Base-by-base conservation (phyloP, 2,888 invertebrate genomes). In the Agelastica alni region DNA sequence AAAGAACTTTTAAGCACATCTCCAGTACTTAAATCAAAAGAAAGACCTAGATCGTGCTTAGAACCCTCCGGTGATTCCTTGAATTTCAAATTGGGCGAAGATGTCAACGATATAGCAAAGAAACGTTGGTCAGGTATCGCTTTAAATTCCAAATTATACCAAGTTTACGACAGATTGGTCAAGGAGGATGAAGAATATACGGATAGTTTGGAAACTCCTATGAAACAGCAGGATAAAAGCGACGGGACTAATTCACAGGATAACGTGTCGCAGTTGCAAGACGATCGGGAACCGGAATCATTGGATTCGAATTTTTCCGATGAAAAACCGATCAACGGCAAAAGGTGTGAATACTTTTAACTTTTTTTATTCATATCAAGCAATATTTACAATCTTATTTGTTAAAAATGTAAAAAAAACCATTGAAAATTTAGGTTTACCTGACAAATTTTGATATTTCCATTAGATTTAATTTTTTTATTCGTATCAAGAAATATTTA, bases 71-170 rank as follows among this genome's bases (percentile, higher is more conserved):
- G 66, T 4, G 63, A 66, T 3, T 71, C 70, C 60, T 69, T 73
- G 0, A 72, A 61, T 20, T 77, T 76, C 56, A 75, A 73, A 64
- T 62, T 77, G 18, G 75, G 75, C 3, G 75, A 75, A 56, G 78
- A 79, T 60, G 70, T 78, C 2, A 75, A 78, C 14, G 71, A 71
- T 39, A 70, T 75, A 2, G 69, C 75, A 18, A 86, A 84, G 65
- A 86, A 88, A 69, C 80, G 89, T 63, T 89, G 89, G 87, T 88
- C 88, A 34, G 85, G 85, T 28, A 84, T 87, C 31, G 85, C 87
- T 58, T 76, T 86, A 60, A 85, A 85, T 43, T 85, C 87, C 0
- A 87, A 87, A 67, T 77, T 88, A 64, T 86, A 86, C 75, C 85
- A 87, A 67, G 87, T 86, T 2, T 86, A 88, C 65, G 88, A 88